These are phyloP conservation scores for Chrysomallon squamiferum DNA, from an alignment of 1,140 invertebrate genomes.

Conservation along the genomic window DNA sequence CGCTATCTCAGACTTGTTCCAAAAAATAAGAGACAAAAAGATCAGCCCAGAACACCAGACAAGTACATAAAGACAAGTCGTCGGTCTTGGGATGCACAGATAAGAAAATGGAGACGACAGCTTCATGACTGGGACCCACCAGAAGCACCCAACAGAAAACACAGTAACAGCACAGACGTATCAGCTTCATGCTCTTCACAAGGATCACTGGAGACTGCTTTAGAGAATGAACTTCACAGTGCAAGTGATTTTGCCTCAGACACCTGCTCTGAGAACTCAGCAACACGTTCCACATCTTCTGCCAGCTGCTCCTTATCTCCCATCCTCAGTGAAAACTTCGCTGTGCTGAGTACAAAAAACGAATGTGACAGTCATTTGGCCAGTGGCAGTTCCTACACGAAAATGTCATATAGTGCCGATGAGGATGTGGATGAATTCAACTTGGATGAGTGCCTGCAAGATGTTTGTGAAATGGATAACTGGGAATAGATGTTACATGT, in stretches of 20 bases:
- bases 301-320: too few species aligned
- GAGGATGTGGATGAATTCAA: too few species aligned
- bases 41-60: conserved; percentile 86
- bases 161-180: conserved; percentile 3
- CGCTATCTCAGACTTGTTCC: conserved; percentile 78
- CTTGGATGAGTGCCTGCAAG: too few species aligned
- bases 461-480: too few species aligned
- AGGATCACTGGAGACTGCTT: background rate
- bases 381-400: too few species aligned
- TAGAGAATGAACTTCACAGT: background rate
- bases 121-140: conserved; percentile 82
- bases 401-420: too few species aligned
- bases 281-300: too few species aligned
- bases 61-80: conserved; percentile 86
- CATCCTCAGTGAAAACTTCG: too few species aligned
- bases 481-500: too few species aligned
- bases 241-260: background rate
- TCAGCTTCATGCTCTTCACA: background rate
- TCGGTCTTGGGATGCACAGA: conserved; percentile 85
- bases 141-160: background rate
- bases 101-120: conserved; percentile 85
- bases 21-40: conserved; percentile 71
- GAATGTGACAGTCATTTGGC: too few species aligned
- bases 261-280: background rate
- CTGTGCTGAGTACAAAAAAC: too few species aligned